Percentiles rank a stretch among this genome's conserved stretches.
These are phyloP conservation scores for Danio kyathit DNA, from an alignment of 2,797 vertebrate genomes.

Conservation along the genomic window DNA sequence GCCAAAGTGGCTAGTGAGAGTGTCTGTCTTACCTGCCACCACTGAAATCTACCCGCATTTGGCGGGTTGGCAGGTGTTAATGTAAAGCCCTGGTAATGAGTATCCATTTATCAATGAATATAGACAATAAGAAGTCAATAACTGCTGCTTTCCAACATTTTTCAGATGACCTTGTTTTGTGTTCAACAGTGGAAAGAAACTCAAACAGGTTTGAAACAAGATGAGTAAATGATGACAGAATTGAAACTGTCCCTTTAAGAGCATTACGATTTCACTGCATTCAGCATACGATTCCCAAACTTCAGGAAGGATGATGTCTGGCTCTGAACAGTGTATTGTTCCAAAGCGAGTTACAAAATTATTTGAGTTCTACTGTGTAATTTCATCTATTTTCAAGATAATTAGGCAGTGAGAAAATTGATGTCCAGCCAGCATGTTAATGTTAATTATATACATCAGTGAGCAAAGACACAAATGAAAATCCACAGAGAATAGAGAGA, in stretches of 20 bases:
- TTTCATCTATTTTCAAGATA: conserved; percentile 69
- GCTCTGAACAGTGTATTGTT: conserved; percentile 16
- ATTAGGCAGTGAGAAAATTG: conserved; percentile 59
- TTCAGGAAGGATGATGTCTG: background rate
- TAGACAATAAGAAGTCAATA: too few relatives aligned
- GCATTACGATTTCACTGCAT: background rate
- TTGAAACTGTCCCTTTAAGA: background rate
- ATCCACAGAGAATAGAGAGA: background rate
- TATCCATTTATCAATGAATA: too few relatives aligned
- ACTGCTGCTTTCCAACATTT: too few relatives aligned
- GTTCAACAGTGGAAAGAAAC: too few relatives aligned
- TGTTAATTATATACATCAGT: conserved; percentile 66
- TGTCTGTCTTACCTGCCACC: too few relatives aligned
- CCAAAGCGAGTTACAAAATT: background rate
- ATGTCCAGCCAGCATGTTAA: conserved; percentile 65
- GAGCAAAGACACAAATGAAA: conserved; percentile 55
- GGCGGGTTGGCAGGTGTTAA: too few relatives aligned
- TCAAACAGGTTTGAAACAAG: background rate
- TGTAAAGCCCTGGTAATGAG: too few relatives aligned
- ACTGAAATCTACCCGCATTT: too few relatives aligned
- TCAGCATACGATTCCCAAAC: background rate
- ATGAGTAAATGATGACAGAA: background rate
- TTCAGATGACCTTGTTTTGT: too few relatives aligned
- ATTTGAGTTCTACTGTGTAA: conserved; percentile 43
- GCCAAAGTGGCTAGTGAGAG: too few relatives aligned